Evolutionary conservation across 2,113 vertebrate species (phyloP).

Genomic region (Neomonachus schauinslandi): DNA sequence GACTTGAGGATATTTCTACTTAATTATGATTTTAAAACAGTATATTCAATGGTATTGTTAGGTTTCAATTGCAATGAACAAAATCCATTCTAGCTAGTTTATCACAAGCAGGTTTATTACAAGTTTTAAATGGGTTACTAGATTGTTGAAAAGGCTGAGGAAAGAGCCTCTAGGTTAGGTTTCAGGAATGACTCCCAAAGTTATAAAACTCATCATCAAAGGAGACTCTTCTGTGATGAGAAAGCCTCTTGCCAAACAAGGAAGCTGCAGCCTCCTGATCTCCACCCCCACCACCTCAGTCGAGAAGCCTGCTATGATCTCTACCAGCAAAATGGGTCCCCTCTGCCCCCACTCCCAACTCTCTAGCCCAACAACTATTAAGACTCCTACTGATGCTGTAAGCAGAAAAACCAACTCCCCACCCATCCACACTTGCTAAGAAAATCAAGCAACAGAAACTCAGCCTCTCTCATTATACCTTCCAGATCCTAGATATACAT

Average conservation of each 20-base stretch:
- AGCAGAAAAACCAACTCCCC: neutral
- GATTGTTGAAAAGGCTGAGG: neutral
- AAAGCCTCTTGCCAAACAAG: neutral
- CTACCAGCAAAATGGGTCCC: neutral
- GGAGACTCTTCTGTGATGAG: neutral
- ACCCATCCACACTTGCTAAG: neutral
- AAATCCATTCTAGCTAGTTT: neutral
- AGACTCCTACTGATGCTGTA: neutral
- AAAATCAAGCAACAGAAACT: neutral
- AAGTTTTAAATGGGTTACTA: neutral
- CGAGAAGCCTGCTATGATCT: neutral
- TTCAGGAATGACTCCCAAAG: neutral
- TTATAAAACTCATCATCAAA: neutral
- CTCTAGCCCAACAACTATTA: neutral
- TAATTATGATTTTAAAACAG: slow-evolving; percentile 19
- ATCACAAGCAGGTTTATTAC: neutral
- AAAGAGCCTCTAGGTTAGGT: neutral
- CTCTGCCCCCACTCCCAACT: no score
- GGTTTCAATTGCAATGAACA: slow-evolving; percentile 1
- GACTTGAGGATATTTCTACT: slow-evolving; percentile 22
- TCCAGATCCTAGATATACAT: neutral
- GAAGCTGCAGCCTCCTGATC: neutral
- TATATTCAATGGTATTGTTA: neutral
- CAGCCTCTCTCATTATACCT: neutral
- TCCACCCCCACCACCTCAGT: neutral